phyloP scores from a whole-genome alignment of 1,140 invertebrate species.

The Halotydeus destructor region DNA sequence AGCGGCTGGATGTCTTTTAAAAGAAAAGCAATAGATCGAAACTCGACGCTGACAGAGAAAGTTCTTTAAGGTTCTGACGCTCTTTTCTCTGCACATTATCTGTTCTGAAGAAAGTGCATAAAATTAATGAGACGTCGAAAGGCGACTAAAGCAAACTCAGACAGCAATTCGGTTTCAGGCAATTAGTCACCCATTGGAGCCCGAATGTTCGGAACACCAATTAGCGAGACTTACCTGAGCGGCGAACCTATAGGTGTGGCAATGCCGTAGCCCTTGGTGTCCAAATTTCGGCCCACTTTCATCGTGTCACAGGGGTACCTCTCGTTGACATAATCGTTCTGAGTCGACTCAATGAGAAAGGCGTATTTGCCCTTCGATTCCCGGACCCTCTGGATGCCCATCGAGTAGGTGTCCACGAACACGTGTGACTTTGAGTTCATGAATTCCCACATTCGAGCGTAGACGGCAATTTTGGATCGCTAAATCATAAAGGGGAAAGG shows the following conservation, averaged over 20 bases:
- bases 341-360: conserved; percentile 32
- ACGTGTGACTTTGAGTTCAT: conserved; percentile 24
- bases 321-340: conserved; percentile 27
- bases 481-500: conserved; percentile 22
- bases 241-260: conserved; percentile 25
- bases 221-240: conserved; percentile 17
- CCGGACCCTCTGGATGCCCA: conserved; percentile 26
- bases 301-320: conserved; percentile 35
- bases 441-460: conserved; percentile 33
- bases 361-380: conserved; percentile 33
- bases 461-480: conserved; percentile 27
- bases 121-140: no score
- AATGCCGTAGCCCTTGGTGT: conserved; percentile 28
- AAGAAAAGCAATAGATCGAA: no score
- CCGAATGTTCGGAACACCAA: background rate
- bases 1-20: no score
- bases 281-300: conserved; percentile 32
- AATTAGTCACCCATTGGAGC: background rate
- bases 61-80: background rate
- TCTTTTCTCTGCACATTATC: no score
- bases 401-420: conserved; percentile 23
- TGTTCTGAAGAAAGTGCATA: no score
- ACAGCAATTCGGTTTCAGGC: no score
- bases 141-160: no score
- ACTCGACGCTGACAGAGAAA: no score